Evolutionary conservation across 2,797 vertebrate species (phyloP), one percentile per base, ranked within the genome.

Genomic region (Catamblyrhynchus diadema): DNA sequence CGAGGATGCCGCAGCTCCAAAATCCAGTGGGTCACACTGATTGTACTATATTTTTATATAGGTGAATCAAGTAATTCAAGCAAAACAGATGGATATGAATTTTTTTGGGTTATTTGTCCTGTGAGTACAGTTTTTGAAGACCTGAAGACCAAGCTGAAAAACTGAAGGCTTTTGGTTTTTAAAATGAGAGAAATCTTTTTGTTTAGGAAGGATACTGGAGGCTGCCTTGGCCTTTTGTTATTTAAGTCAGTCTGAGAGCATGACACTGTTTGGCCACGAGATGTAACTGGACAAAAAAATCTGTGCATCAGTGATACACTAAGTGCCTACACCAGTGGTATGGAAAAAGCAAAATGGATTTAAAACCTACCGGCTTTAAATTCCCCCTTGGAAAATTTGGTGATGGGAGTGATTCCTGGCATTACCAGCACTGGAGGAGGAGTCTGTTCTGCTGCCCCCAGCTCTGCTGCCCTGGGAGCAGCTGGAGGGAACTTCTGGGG

Each of bases 291-390:
- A 74, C 74, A 48, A 74, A 48, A 82, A 81, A 64, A 86, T 54
- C 72, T 83, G 71, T 75, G 88, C 3, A 18, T 87, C 94, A 83
- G 88, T 53, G 93, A 93, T 93, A 96, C 95, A 95, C 92, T 91
- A 97, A 97, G 96, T 97, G 97, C 96, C 97, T 97, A 56, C 4
- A 25, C 91, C 92, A 95, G 90, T 15, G 32, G 65, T 72, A 70
- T 82, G 33, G 7, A 53, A 69, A 37, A 54, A 47, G 20, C 57
- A 56, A 74, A 74, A 30, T 0, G 19, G 56, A 79, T 87, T 90
- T n/a, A 56, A 87, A 91, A 82, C 66, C 30, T 65, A 10, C 61
- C 0, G 0, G 50, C 72, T 95, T 86, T 78, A 57, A 83, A 62
- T 41, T 20, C 51, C 37, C 10, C 14, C 32, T 70, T 86, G 83